Evolutionary conservation across 2,888 invertebrate species (phyloP).

Genomic region (Caenorhabditis sulstoni): DNA sequence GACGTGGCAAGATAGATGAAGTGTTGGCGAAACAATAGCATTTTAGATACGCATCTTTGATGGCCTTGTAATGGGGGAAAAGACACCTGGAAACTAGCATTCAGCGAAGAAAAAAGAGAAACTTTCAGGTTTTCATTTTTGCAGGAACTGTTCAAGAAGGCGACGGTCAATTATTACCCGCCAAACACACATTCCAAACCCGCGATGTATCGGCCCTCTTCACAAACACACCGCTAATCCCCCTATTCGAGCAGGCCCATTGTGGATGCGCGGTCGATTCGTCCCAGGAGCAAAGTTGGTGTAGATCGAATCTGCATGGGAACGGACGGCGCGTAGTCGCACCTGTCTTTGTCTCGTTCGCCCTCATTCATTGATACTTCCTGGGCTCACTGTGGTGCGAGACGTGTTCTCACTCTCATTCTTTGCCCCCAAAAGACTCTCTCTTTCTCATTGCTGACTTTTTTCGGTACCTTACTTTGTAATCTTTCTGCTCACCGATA

Average conservation of each 20-base stretch:
- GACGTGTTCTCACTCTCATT: too few species aligned
- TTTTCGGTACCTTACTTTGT: too few species aligned
- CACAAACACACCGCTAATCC: background rate
- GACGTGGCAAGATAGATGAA: slow-evolving; percentile 17
- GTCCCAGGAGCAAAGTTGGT: slow-evolving; percentile 18
- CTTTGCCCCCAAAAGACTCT: too few species aligned
- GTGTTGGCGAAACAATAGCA: slow-evolving; percentile 1
- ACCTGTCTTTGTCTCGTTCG: too few species aligned
- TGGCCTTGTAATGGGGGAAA: background rate
- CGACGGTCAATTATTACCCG: too few species aligned
- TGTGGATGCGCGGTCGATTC: background rate
- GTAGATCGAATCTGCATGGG: background rate
- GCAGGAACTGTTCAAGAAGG: too few species aligned
- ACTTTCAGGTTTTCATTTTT: too few species aligned
- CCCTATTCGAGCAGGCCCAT: background rate
- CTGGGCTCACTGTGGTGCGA: slow-evolving; percentile 9
- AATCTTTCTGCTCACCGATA: too few species aligned
- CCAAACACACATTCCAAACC: too few species aligned
- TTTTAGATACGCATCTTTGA: background rate
- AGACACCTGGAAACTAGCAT: background rate
- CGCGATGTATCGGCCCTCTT: too few species aligned
- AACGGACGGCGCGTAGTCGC: background rate
- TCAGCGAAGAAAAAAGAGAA: too few species aligned
- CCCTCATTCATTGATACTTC: background rate
- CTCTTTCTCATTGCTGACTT: too few species aligned